These are phyloP conservation scores for Elymnias hypermnestra DNA, from an alignment of 1,140 invertebrate genomes.

Conservation along the genomic window DNA sequence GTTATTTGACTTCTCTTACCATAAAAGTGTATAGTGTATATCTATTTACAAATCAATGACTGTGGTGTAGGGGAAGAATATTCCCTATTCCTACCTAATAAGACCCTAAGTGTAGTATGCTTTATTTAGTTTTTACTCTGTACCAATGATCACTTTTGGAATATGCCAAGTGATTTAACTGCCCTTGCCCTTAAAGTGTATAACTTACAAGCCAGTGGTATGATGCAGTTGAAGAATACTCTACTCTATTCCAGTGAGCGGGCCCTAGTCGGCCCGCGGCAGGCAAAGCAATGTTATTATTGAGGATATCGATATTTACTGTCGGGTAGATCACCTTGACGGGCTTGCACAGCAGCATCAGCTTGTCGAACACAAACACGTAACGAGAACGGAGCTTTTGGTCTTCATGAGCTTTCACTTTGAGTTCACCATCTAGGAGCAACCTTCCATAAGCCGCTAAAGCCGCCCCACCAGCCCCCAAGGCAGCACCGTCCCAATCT, in stretches of 20 bases:
- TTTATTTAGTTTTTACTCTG: too few species aligned
- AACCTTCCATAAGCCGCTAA: slow-evolving; percentile 93
- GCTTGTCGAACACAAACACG: slow-evolving; percentile 98
- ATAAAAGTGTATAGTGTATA: too few species aligned
- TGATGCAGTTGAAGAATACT: too few species aligned
- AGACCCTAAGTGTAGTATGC: too few species aligned
- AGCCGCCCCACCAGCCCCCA: slow-evolving; percentile 86
- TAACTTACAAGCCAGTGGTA: too few species aligned
- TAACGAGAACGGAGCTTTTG: slow-evolving; percentile 91
- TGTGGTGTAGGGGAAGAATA: too few species aligned
- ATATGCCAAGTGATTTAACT: too few species aligned
- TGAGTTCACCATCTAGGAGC: slow-evolving; percentile 94
- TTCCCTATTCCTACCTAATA: too few species aligned
- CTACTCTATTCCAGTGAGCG: neutral
- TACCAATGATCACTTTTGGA: too few species aligned
- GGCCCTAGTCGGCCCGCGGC: neutral
- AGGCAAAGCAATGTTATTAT: slow-evolving; percentile 15
- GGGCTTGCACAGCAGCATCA: slow-evolving; percentile 95
- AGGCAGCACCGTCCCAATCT: slow-evolving; percentile 88
- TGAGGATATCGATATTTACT: slow-evolving; percentile 18
- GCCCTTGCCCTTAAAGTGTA: too few species aligned
- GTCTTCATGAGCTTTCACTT: slow-evolving; percentile 93
- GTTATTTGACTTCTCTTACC: too few species aligned
- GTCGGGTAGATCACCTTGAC: slow-evolving; percentile 78
- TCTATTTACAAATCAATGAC: too few species aligned